These are phyloP conservation scores for Drosophila nr. perissopoda DNA, from an alignment of 2,888 invertebrate species.

Conservation along the genomic window DNA sequence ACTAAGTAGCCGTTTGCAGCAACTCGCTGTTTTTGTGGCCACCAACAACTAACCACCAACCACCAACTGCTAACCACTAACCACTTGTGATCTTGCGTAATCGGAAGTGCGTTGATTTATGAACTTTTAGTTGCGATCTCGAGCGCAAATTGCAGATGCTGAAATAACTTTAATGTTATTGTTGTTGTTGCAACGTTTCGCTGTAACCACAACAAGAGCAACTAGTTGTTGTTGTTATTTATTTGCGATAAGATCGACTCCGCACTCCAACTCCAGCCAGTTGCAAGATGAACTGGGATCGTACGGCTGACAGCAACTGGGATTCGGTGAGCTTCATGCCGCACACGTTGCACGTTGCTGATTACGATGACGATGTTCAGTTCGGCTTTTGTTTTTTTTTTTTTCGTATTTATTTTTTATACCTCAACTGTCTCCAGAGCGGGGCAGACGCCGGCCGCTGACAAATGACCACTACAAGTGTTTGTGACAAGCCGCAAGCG, in stretches of 20 bases:
- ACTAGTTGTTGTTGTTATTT: constrained; percentile 22
- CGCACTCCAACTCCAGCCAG: constrained; percentile 16
- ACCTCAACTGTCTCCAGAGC: constrained; percentile 25
- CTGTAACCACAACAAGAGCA: constrained; percentile 17
- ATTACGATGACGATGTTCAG: constrained; percentile 75
- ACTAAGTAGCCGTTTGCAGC: constrained; percentile 48
- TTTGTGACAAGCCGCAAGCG: constrained; percentile 85
- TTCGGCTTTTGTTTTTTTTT: constrained; percentile 13
- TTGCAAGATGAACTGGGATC: constrained; percentile 35
- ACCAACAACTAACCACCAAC: background rate
- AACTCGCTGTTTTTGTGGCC: constrained; percentile 2
- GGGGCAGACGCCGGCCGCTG: constrained; percentile 71
- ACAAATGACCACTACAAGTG: constrained; percentile 84
- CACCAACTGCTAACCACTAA: constrained; percentile 11
- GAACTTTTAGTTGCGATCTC: constrained; percentile 44
- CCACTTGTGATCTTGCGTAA: constrained; percentile 48
- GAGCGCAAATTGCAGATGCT: constrained; percentile 42
- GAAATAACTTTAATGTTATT: constrained; percentile 1
- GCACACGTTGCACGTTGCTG: constrained; percentile 72
- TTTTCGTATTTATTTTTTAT: constrained; percentile 22
- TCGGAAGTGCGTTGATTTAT: constrained; percentile 79
- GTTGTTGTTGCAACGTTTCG: constrained; percentile 24
- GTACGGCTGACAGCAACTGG: constrained; percentile 24
- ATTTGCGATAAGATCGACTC: constrained; percentile 44
- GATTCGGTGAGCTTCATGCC: constrained; percentile 54